A percentile compares a stretch with the other conserved stretches of the same genome.
These are phyloP conservation scores for Tupaia tana DNA, from an alignment of 2,113 vertebrate genomes.

Conservation along the genomic window DNA sequence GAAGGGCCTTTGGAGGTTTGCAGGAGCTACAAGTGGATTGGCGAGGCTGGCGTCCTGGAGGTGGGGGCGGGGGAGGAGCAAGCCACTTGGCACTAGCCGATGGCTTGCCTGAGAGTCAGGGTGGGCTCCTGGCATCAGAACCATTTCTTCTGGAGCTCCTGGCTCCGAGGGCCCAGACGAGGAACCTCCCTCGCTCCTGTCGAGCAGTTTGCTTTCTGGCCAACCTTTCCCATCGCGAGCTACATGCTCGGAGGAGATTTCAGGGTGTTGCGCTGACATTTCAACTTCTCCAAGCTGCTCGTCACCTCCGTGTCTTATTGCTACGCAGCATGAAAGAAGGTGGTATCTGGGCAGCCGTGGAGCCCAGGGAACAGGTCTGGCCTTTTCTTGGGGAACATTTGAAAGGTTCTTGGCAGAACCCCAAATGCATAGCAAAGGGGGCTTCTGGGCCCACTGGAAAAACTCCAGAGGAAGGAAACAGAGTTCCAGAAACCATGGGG, in stretches of 20 bases:
- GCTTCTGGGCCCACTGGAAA: conserved; percentile 19
- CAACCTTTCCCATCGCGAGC: conserved; percentile 64
- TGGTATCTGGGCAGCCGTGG: conserved; percentile 58
- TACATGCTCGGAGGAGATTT: conserved; percentile 34
- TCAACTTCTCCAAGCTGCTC: conserved; percentile 72
- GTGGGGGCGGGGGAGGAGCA: not conserved
- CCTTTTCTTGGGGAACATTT: conserved; percentile 75
- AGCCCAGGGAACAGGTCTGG: conserved; percentile 71
- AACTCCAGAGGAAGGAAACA: not conserved
- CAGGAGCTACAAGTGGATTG: not conserved
- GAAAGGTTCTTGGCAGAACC: conserved; percentile 75
- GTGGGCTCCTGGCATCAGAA: conserved; percentile 12
- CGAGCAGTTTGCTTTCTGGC: conserved; percentile 74
- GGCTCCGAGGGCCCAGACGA: conserved; percentile 21
- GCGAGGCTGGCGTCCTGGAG: not conserved
- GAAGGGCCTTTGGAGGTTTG: accelerated
- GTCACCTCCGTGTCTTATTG: conserved; percentile 70
- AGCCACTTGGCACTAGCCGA: not conserved
- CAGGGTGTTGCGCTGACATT: conserved; percentile 78
- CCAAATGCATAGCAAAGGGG: not conserved
- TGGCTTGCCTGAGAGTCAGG: not conserved
- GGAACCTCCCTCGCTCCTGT: conserved; percentile 61
- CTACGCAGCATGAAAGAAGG: conserved; percentile 54
- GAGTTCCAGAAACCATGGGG: not conserved
- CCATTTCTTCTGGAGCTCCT: conserved; percentile 49